These are phyloP conservation scores for Orthosia cruda DNA, from an alignment of 2,888 invertebrate species.

Conservation along the genomic window DNA sequence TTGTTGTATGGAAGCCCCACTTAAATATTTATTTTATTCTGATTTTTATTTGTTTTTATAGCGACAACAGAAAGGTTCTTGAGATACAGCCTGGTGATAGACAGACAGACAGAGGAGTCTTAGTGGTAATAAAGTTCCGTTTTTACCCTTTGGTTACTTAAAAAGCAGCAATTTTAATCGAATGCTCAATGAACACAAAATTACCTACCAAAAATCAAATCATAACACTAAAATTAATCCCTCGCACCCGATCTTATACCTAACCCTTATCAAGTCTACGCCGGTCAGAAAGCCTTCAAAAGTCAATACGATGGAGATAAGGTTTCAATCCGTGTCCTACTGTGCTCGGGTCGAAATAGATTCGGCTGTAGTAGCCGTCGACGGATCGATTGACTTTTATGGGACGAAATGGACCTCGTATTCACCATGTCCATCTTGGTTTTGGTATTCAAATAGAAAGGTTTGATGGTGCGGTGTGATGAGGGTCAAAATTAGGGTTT, in stretches of 20 bases:
- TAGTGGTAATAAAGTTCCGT: too few species aligned
- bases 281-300: constrained; percentile 56
- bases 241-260: constrained; percentile 36
- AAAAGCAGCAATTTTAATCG: too few species aligned
- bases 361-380: constrained; percentile 25
- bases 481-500: constrained; percentile 30
- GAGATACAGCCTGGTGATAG: too few species aligned
- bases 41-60: too few species aligned
- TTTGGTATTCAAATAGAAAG: constrained; percentile 52
- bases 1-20: too few species aligned
- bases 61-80: too few species aligned
- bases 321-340: constrained; percentile 55
- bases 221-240: constrained; percentile 45
- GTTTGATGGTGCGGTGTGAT: constrained; percentile 39
- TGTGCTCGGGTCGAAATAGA: constrained; percentile 51
- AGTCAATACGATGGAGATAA: constrained; percentile 58
- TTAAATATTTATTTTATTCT: too few species aligned
- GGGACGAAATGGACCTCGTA: constrained; percentile 43
- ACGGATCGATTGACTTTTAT: constrained; percentile 62
- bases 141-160: too few species aligned
- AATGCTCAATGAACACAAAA: constrained; percentile 7
- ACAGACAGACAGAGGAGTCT: too few species aligned
- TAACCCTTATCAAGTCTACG: constrained; percentile 54
- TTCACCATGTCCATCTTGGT: constrained; percentile 41
- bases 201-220: constrained; percentile 23